Evolutionary conservation across 2,888 invertebrate genomes (phyloP).

Genomic region (Pseudococcus viburni): DNA sequence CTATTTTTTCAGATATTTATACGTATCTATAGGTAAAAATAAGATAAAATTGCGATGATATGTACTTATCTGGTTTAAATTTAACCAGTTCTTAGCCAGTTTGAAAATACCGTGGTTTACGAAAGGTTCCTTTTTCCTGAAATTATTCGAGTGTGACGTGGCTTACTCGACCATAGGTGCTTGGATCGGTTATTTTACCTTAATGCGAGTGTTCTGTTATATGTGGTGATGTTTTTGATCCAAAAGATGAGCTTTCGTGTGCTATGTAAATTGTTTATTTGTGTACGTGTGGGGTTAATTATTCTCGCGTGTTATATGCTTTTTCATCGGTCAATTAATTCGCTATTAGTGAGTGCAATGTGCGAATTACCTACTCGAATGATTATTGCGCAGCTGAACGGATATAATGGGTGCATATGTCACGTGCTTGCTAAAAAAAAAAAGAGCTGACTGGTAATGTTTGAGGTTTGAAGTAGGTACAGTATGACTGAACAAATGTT

Average conservation of each 20-base stretch:
- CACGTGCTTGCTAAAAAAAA: not conserved
- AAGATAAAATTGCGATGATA: constrained; percentile 61
- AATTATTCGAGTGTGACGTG: constrained; percentile 7
- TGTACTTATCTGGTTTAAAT: constrained; percentile 61
- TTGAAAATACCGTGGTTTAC: constrained; percentile 39
- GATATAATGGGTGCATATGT: not conserved
- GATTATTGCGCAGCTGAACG: not conserved
- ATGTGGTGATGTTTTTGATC: not conserved
- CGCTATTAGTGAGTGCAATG: not conserved
- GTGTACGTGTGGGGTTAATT: not conserved
- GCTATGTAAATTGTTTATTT: not conserved
- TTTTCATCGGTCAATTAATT: not conserved
- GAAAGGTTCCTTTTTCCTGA: constrained; percentile 29
- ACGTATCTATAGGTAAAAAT: constrained; percentile 64
- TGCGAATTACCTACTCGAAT: not conserved
- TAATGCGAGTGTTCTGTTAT: not conserved
- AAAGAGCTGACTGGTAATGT: not conserved
- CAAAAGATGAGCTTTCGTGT: not conserved
- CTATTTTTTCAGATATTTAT: constrained; percentile 59
- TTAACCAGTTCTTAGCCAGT: constrained; percentile 61
- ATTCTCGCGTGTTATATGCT: not conserved
- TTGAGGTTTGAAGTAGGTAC: not conserved
- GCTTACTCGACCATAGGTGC: not conserved
- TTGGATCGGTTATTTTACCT: not conserved
- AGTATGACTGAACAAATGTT: not conserved